Evolutionary conservation across 1,140 invertebrate genomes (phyloP), one percentile per base, ranked within the genome.

Genomic region (Batillaria attramentaria): DNA sequence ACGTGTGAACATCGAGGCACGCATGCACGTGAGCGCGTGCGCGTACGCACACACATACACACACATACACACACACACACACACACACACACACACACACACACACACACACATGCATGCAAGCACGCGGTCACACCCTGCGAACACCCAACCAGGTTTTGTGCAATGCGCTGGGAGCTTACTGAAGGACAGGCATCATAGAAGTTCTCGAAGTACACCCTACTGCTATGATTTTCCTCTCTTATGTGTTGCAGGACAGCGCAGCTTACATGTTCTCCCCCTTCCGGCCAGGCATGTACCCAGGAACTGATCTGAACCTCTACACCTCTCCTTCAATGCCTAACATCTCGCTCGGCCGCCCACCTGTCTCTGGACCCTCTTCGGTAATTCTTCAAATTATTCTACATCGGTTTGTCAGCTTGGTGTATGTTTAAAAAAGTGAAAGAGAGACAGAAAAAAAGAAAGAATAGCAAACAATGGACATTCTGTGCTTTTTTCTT

Each of bases 251-350:
- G 37, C 84, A 89, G 87, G 87, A 88, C 68, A 81, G 78, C 43
- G 78, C 83, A 43, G 81, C 77, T 35, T 87, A 87, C 79, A 84
- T 85, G 84, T 78, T 83, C 60, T 50, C 70, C 79, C 78, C 86
- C 31, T 89, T 87, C 72, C 84, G 83, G 72, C 82, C 84, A 39
- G 74, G 79, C 35, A 83, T 89, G 81, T 88, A 89, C 69, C 84
- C 84, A 39, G 84, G 84, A 60, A 81, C 84, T 43, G 88, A 89
- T 66, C 83, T 89, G 24, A 94, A 94, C 42, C 86, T 98, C 20
- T 98, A 98, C 91, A 97, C 96, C 85, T 97, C 96, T 84, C 97
- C 97, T 50, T 98, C 97, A 84, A 94, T 98, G 94, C 97, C 97
- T 79, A 98, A 98, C 92, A 98, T 99, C 86, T 97, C 97, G 54